Base-by-base conservation (phyloP, 2,797 vertebrate species). In the Clarias laeviceps region DNA sequence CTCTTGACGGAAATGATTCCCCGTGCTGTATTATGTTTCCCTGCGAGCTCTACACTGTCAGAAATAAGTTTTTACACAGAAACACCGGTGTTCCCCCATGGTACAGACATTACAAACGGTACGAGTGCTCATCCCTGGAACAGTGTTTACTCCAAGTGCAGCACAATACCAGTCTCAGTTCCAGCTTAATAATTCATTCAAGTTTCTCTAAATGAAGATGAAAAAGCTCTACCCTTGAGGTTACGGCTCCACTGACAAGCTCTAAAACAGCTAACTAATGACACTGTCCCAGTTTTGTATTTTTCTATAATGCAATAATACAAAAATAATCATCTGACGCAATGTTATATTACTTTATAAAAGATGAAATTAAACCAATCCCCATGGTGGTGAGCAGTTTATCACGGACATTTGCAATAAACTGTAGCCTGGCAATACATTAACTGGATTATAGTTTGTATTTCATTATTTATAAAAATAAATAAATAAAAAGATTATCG, bases 1-100 rank as follows among this genome's bases (percentile, higher is more conserved):
- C 40, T 68, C 64, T 66, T 29, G n/a, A 80, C 79, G 54, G 29
- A 68, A 50, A 81, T 22, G 18, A 81, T 68, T 81, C 79, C 79
- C 40, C 22, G 27, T 66, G 62, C 62, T 66, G 22, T 20, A 6
- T 65, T 65, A 29, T 29, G 27, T 64, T 50, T 80, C 15, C 15
- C 37, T 29, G 61, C 37, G 11, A 80, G 37, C 37, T 27, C 34
- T 64, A 62, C 22, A 17, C 34, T 62, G 59, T 79, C 59, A 80
- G 34, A 45, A 62, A 65, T 45, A 45, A 18, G 59, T 65, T 65
- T 45, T 24, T 11, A 66, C 5, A 4, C 37, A 66, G 37, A 80
- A 66, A 80, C 62, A 54, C 9, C 0, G 62, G 3, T 3, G 40
- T 7, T 29, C n/a, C 61, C 40, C 62, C 0, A 27, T 29, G 9